phyloP scores from a whole-genome alignment of 2,113 vertebrate genomes.

The Corvus moneduloides region DNA sequence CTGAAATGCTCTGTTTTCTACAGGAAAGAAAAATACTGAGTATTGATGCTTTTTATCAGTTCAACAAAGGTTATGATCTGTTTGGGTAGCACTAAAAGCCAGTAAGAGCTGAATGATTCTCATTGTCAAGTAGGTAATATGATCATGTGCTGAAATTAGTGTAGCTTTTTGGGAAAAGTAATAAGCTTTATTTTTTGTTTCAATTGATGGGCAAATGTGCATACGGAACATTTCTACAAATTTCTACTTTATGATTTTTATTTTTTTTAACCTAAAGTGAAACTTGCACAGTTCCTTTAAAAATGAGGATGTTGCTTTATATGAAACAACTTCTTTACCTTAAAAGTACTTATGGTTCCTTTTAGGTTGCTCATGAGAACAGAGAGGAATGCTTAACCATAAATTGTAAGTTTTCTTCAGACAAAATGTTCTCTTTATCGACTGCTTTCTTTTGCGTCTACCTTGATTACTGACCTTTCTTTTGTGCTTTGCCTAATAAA shows the following conservation, averaged over 20 bases:
- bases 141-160: neutral
- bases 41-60: neutral
- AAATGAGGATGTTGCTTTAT: slow-evolving; percentile 8
- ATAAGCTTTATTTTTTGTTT: neutral
- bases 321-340: neutral
- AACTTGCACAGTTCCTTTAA: neutral
- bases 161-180: neutral
- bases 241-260: neutral
- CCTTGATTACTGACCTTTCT: neutral
- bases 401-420: neutral
- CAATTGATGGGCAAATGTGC: neutral
- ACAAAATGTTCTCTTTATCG: neutral
- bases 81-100: neutral
- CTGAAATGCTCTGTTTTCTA: neutral
- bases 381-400: neutral
- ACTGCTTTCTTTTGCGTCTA: neutral
- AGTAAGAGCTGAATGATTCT: neutral
- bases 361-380: neutral
- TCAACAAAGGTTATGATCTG: neutral
- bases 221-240: neutral
- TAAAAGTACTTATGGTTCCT: neutral
- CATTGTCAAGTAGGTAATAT: neutral
- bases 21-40: neutral
- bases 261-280: neutral
- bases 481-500: neutral